These are phyloP conservation scores for Hermaeophaga mercurialis DNA, from an alignment of 2,888 invertebrate species.

Conservation along the genomic window DNA sequence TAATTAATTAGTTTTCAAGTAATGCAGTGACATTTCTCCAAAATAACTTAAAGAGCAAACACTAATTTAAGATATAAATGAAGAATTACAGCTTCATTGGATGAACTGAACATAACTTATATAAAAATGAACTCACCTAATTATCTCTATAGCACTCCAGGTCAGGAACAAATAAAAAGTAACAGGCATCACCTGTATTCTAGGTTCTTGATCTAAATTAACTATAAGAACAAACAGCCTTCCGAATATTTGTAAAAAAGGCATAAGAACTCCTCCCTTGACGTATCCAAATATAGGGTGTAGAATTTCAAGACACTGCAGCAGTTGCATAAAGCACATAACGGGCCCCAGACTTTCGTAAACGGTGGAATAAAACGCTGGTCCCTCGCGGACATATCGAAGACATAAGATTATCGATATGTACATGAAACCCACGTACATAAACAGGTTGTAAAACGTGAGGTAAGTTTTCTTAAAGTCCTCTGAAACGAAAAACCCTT, in stretches of 20 bases:
- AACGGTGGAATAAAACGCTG: constrained; percentile 70
- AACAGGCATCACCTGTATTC: constrained; percentile 86
- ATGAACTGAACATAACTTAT: too few species aligned
- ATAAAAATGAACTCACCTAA: constrained; percentile 68
- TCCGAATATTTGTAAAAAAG: constrained; percentile 80
- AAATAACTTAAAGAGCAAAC: too few species aligned
- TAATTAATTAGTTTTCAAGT: too few species aligned
- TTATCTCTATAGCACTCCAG: constrained; percentile 82
- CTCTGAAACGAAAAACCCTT: constrained; percentile 64
- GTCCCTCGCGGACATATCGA: constrained; percentile 76
- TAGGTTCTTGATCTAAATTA: constrained; percentile 82
- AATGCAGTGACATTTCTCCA: too few species aligned
- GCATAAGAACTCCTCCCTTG: constrained; percentile 72
- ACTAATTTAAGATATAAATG: too few species aligned
- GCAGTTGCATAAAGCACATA: constrained; percentile 79
- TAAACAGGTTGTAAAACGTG: constrained; percentile 86
- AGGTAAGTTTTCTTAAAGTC: constrained; percentile 83
- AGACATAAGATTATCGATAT: constrained; percentile 74
- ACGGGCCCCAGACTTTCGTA: constrained; percentile 77
- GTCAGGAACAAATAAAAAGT: constrained; percentile 86
- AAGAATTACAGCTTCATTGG: too few species aligned
- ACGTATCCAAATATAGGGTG: constrained; percentile 90
- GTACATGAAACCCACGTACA: constrained; percentile 85
- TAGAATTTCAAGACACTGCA: constrained; percentile 86
- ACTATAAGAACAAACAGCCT: constrained; percentile 73